A percentile compares a stretch with the other conserved stretches of the same genome.
phyloP scores from a whole-genome alignment of 2,888 invertebrate species.

The Lycia hirtaria region DNA sequence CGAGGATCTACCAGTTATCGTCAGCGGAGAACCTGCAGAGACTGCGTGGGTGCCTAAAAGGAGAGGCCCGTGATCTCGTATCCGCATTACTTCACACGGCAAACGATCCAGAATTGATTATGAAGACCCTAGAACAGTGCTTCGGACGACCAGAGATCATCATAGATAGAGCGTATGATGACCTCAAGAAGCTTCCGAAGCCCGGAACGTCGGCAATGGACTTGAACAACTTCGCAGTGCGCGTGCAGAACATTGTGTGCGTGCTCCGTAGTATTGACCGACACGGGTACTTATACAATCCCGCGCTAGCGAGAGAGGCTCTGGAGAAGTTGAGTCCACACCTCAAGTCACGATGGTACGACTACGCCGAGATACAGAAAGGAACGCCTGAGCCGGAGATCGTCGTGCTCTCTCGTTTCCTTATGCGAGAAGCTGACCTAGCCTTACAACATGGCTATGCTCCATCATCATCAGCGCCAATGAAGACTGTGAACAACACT shows the following conservation, averaged over 20 bases:
- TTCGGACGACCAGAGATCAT: constrained; percentile 40
- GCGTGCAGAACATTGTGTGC: constrained; percentile 17
- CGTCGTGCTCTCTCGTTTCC: constrained; percentile 6
- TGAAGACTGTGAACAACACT: too few relatives aligned
- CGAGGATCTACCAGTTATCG: neutral
- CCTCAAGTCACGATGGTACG: constrained; percentile 2
- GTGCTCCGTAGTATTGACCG: neutral
- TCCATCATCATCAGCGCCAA: too few relatives aligned
- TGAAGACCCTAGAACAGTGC: constrained; percentile 38
- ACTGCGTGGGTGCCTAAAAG: constrained; percentile 26
- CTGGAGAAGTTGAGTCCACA: constrained; percentile 19
- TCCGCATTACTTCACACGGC: constrained; percentile 26
- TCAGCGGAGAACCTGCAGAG: constrained; percentile 30
- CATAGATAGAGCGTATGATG: constrained; percentile 26
- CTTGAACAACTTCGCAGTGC: constrained; percentile 32
- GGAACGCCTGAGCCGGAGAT: neutral
- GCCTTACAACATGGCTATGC: constrained; percentile 4
- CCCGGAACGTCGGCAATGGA: constrained; percentile 26
- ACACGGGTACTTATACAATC: constrained; percentile 14
- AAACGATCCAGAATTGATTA: constrained; percentile 29
- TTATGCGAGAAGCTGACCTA: constrained; percentile 11
- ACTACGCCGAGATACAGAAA: constrained; percentile 1
- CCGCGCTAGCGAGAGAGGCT: constrained; percentile 7
- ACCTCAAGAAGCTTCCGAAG: constrained; percentile 31
- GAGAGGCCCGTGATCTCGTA: constrained; percentile 27